A percentile compares a stretch with the other conserved stretches of the same genome.
phyloP scores from a whole-genome alignment of 2,113 vertebrate species.

The Pomatostomus ruficeps region DNA sequence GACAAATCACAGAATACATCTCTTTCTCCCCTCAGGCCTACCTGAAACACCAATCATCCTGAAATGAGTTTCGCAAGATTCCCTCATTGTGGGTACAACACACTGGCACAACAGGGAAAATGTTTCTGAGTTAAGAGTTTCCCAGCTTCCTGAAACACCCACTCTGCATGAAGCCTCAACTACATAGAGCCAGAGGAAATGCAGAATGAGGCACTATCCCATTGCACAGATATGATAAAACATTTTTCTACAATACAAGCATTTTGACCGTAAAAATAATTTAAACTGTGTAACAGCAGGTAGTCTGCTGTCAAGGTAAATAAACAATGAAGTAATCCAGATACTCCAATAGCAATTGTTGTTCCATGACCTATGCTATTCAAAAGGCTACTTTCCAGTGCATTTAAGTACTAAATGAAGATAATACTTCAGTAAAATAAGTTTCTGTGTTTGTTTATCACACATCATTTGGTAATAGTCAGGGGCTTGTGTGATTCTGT shows the following conservation, averaged over 20 bases:
- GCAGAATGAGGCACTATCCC: neutral
- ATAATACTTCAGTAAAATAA: neutral
- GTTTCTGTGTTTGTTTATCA: slow-evolving; percentile 19
- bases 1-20: neutral
- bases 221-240: neutral
- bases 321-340: neutral
- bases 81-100: neutral
- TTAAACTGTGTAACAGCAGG: neutral
- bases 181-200: neutral
- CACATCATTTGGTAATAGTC: slow-evolving; percentile 3
- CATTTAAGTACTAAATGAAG: neutral
- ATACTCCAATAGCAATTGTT: neutral
- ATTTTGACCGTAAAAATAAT: slow-evolving; percentile 24
- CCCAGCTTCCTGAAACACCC: neutral
- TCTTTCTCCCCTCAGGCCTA: neutral
- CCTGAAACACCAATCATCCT: neutral
- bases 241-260: neutral
- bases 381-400: neutral
- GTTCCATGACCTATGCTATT: neutral
- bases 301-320: slow-evolving; percentile 10
- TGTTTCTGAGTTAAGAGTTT: neutral
- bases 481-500: neutral
- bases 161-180: neutral
- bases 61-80: neutral
- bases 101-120: neutral